A percentile compares a stretch with the other conserved stretches of the same genome.
These are phyloP conservation scores for Hycleus cichorii DNA, from an alignment of 1,140 invertebrate species.

Conservation along the genomic window DNA sequence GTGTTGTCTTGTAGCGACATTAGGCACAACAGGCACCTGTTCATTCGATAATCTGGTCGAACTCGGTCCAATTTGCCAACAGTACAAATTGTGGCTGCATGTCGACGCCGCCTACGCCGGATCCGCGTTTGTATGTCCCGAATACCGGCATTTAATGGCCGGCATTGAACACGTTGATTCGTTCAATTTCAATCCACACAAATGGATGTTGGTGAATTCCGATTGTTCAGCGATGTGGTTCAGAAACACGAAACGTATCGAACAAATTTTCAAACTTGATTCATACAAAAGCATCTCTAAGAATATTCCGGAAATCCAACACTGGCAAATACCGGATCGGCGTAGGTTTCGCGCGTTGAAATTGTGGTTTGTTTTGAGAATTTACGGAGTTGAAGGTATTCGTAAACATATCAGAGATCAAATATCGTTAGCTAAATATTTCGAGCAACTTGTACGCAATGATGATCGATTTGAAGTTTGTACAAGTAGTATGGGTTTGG, in stretches of 20 bases:
- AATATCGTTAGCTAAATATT: conserved; percentile 66
- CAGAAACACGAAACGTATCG: conserved; percentile 67
- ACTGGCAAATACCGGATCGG: conserved; percentile 91
- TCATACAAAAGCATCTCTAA: conserved; percentile 69
- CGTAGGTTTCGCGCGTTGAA: conserved; percentile 87
- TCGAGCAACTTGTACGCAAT: conserved; percentile 58
- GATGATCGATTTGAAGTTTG: conserved; percentile 74
- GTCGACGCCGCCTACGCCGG: conserved; percentile 88
- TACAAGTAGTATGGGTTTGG: conserved; percentile 60
- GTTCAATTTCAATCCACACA: conserved; percentile 87
- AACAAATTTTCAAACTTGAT: conserved; percentile 84
- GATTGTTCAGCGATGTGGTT: conserved; percentile 88
- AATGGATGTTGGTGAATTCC: conserved; percentile 88
- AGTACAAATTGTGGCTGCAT: conserved; percentile 76
- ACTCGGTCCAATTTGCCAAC: conserved; percentile 71
- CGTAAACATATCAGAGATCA: conserved; percentile 71
- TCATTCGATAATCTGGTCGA: conserved; percentile 83
- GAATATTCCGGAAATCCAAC: conserved; percentile 60
- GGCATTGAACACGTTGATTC: conserved; percentile 79
- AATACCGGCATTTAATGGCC: conserved; percentile 71
- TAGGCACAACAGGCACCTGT: conserved; percentile 90
- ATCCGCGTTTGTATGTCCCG: conserved; percentile 81
- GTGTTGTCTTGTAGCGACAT: conserved; percentile 72
- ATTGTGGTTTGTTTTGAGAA: conserved; percentile 86
- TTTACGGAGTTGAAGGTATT: conserved; percentile 74